Conservation (phyloP, 2,797 vertebrate genomes). For the Lindbergichthys nudifrons region DNA sequence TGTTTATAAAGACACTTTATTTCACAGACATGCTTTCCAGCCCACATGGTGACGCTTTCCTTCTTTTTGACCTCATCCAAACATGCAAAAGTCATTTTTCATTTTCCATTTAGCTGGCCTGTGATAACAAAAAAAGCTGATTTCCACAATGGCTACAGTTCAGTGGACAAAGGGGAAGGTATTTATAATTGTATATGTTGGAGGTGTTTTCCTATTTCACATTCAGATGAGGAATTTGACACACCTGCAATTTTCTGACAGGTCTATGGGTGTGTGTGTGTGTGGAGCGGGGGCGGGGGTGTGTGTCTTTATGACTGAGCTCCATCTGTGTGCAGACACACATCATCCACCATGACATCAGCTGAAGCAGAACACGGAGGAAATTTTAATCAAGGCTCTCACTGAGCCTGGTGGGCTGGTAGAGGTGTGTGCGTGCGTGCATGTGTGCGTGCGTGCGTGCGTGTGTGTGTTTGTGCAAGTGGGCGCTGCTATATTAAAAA, state of each 20-base stretch:
- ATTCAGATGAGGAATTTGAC: slow-evolving; percentile 74
- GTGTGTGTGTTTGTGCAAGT: slow-evolving; percentile 1
- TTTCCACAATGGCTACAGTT: slow-evolving; percentile 61
- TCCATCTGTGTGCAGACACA: slow-evolving; percentile 70
- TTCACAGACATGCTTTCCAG: not conserved
- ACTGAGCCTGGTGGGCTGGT: slow-evolving; percentile 61
- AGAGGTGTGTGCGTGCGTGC: slow-evolving; percentile 24
- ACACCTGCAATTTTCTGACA: slow-evolving; percentile 40
- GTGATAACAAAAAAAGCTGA: slow-evolving; percentile 28
- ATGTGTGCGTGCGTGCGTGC: slow-evolving; percentile 35
- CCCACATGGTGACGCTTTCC: not conserved
- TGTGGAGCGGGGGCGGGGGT: not conserved
- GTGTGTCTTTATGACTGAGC: slow-evolving; percentile 30
- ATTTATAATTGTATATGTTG: slow-evolving; percentile 40
- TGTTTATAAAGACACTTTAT: not conserved
- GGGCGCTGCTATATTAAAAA: slow-evolving; percentile 58
- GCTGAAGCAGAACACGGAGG: slow-evolving; percentile 75
- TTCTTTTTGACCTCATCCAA: slow-evolving; percentile 28
- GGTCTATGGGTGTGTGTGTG: slow-evolving; percentile 17
- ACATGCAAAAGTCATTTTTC: slow-evolving; percentile 46
- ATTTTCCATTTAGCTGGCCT: slow-evolving; percentile 40
- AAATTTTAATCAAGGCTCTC: slow-evolving; percentile 84
- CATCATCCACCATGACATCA: slow-evolving; percentile 71
- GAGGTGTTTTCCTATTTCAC: slow-evolving; percentile 68
- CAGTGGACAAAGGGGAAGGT: slow-evolving; percentile 46